Evolutionary conservation across 2,888 invertebrate species (phyloP), one percentile per base, ranked within the genome.

Genomic region (Drosophila cognata): DNA sequence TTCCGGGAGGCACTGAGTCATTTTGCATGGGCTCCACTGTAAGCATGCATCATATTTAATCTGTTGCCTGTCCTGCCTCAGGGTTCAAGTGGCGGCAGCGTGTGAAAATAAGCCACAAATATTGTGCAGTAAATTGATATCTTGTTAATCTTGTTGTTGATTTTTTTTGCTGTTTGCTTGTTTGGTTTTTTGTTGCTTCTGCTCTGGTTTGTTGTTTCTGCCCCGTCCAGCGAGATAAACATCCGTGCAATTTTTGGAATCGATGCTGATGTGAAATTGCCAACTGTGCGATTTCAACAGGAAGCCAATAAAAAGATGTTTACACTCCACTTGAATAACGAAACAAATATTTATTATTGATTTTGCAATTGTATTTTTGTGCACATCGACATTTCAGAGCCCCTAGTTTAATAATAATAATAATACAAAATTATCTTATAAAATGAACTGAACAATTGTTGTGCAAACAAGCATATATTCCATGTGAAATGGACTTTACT

Each of bases 91-190:
- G 65, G n/a, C 33, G 57, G 63, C 70, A 75, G 73, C 84, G 84
- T 88, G 84, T 76, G 84, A 84, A 84, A 84, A 81, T 71, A 76
- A 72, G 71, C 62, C 74, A 72, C 69, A 80, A 78, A 78, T 71
- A 71, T 76, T 76, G 71, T 71, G 59, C 61, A 36, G 79, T 79
- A 79, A 79, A 81, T 79, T 74, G 79, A 79, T 81, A 79, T 81
- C 77, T 81, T 81, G 77, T 81, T 79, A 68, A 69, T 77, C 70
- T 52, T 70, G 35, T 53, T 67, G 52, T 38, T 60, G 50, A 58
- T 59, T 16, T 31, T 31, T 4, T 8, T 61, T 56, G 21, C 21
- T 36, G n/a, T 28, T 29, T 61, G 57, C 8, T 33, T 41, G 16
- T 33, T 28, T 36, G n/a, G 16, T 21, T 36, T 57, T 21, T 50